Percentiles rank a stretch among this genome's conserved stretches.
Evolutionary conservation across 2,797 vertebrate genomes (phyloP).

Genomic region (Eleutherodactylus coqui): DNA sequence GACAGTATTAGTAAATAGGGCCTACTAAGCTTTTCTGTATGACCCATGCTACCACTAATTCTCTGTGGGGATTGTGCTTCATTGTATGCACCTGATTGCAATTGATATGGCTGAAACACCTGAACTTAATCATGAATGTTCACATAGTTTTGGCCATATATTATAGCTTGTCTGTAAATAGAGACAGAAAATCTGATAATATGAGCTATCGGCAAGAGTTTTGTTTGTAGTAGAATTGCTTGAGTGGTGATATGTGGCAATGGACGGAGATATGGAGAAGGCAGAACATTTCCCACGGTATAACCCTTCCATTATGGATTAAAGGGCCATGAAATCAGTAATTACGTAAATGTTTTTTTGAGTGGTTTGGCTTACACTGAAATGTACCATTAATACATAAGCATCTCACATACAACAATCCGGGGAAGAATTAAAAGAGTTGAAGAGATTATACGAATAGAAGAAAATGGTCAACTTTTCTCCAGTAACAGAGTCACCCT

Average conservation of each 20-base stretch:
- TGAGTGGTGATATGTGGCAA: conserved; percentile 28
- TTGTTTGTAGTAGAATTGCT: conserved; percentile 23
- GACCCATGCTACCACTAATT: neutral
- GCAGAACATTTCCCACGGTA: conserved; percentile 44
- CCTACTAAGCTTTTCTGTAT: no score
- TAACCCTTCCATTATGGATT: neutral
- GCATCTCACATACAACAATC: neutral
- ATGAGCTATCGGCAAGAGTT: neutral
- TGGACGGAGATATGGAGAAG: neutral
- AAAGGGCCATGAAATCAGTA: conserved; percentile 15
- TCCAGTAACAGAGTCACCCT: no score
- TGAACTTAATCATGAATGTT: neutral
- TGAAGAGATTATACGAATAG: no score
- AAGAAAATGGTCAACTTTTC: no score
- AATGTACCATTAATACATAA: neutral
- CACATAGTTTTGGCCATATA: neutral
- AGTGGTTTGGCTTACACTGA: neutral
- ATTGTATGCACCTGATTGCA: neutral
- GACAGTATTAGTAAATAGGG: no score
- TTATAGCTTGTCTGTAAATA: neutral
- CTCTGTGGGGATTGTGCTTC: neutral
- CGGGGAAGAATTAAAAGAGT: no score
- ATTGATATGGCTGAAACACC: neutral
- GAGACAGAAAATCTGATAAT: conserved; percentile 20
- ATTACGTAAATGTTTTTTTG: neutral